Evolutionary conservation across 2,797 vertebrate genomes (phyloP).

Genomic region (Iguana delicatissima): DNA sequence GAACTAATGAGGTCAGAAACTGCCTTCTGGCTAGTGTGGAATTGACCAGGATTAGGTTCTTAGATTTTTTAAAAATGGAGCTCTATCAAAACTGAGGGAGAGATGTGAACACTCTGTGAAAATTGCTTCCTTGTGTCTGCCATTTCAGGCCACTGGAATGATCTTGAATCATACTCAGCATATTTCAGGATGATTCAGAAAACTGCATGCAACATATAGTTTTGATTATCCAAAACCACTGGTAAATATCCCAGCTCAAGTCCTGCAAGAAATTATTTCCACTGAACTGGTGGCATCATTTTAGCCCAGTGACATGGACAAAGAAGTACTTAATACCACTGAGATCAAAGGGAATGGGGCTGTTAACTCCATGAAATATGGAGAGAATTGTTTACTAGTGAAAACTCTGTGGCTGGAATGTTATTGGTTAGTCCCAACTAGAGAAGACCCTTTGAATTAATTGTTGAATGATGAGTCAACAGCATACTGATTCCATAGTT

Average conservation of each 20-base stretch:
- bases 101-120: not conserved
- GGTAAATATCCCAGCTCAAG: not conserved
- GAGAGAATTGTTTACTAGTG: not conserved
- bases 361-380: not conserved
- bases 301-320: not conserved
- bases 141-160: not conserved
- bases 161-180: not conserved
- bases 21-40: not conserved
- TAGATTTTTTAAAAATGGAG: not conserved
- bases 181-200: not conserved
- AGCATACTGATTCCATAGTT: no score
- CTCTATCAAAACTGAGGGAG: not conserved
- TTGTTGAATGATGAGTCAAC: no score
- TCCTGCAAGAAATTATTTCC: not conserved
- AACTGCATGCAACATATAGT: not conserved
- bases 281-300: not conserved
- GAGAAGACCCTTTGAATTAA: no score
- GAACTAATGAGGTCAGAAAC: slow-evolving; percentile 49
- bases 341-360: not conserved
- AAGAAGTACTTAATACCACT: not conserved
- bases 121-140: slow-evolving; percentile 1
- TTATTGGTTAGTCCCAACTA: no score
- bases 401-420: not conserved
- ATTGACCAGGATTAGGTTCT: not conserved
- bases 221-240: no score